Evolutionary conservation across 2,113 vertebrate species (phyloP).

Genomic region (Menidia beryllina): DNA sequence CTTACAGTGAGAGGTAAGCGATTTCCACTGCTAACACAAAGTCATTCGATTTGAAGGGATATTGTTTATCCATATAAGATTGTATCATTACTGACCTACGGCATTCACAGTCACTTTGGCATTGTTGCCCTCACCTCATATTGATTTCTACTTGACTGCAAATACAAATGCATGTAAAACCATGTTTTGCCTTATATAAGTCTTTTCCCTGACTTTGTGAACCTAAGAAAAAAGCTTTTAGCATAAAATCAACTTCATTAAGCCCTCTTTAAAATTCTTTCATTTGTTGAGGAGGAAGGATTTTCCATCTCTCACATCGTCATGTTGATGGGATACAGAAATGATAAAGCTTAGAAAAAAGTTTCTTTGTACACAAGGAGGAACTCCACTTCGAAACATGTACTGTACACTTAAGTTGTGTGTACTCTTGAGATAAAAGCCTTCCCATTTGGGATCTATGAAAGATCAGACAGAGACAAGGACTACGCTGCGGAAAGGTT

Average conservation of each 20-base stretch:
- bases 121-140: neutral
- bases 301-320: neutral
- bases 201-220: neutral
- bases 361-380: neutral
- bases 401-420: constrained; percentile 14
- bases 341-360: neutral
- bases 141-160: neutral
- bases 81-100: constrained; percentile 8
- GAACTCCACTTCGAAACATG: constrained; percentile 5
- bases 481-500: constrained; percentile 47
- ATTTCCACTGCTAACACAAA: constrained; percentile 28
- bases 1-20: constrained; percentile 38
- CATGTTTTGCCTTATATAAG: neutral
- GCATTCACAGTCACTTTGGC: neutral
- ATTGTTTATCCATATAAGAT: constrained; percentile 6
- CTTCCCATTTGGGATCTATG: constrained; percentile 21
- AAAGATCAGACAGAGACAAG: constrained; percentile 44
- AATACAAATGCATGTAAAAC: neutral
- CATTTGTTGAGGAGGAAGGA: neutral
- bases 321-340: neutral
- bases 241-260: too few relatives aligned
- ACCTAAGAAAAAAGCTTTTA: neutral
- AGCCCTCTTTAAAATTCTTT: neutral
- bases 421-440: constrained; percentile 49
- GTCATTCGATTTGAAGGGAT: constrained; percentile 15